Conservation (phyloP, 2,888 invertebrate genomes). For the Erpobdella octoculata region DNA sequence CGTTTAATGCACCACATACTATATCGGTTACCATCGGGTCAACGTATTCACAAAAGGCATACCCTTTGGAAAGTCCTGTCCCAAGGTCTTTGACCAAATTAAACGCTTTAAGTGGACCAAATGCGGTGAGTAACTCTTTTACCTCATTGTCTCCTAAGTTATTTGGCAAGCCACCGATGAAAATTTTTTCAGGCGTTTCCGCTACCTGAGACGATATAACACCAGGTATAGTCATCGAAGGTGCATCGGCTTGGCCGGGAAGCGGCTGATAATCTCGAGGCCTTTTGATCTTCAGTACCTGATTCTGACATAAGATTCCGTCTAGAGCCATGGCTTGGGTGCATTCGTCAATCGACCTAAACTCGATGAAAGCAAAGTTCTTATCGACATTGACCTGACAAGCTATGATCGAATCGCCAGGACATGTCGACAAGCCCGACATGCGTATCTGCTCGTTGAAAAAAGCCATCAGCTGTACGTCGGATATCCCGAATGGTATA, state of each 20-base stretch:
- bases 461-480: constrained; percentile 87
- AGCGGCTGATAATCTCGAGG: constrained; percentile 97
- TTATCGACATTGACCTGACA: constrained; percentile 98
- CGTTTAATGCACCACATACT: constrained; percentile 94
- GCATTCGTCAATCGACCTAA: constrained; percentile 93
- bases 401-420: constrained; percentile 94
- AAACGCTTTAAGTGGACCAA: constrained; percentile 94
- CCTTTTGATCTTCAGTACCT: constrained; percentile 90
- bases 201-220: constrained; percentile 82
- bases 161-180: constrained; percentile 64
- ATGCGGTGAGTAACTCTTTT: constrained; percentile 93
- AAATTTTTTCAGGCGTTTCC: constrained; percentile 96
- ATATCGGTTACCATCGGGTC: constrained; percentile 94
- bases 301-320: constrained; percentile 90
- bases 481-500: constrained; percentile 93
- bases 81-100: constrained; percentile 98
- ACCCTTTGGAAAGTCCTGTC: constrained; percentile 93
- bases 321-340: constrained; percentile 99
- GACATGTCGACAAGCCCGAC: constrained; percentile 89
- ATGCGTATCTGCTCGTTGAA: constrained; percentile 98
- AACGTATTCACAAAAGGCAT: constrained; percentile 98
- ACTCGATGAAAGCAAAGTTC: constrained; percentile 96
- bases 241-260: constrained; percentile 84
- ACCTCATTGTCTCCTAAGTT: constrained; percentile 61
- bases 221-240: constrained; percentile 76